Evolutionary conservation across 2,888 invertebrate genomes (phyloP), one percentile per base, ranked within the genome.

Genomic region (Xylota segnis): DNA sequence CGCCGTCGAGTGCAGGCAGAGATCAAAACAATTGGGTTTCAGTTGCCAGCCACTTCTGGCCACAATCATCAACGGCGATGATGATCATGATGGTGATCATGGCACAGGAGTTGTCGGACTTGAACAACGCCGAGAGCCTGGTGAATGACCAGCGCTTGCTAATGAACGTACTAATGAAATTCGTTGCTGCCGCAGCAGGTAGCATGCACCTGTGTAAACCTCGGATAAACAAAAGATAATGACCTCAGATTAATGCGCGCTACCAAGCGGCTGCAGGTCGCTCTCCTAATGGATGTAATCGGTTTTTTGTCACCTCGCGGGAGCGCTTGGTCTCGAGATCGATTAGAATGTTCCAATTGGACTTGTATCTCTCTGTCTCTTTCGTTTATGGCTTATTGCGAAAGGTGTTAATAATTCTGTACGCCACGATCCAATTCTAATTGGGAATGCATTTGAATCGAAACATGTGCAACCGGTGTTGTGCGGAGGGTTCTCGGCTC

Each of bases 201-300:
- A 40, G 18, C 23, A 4, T 58, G 70, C 77, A 78, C 78, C 78
- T 78, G 78, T 56, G 70, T 63, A 14, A 56, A 63, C 71, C 54
- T 27, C 14, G 29, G 32, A n/a, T 27, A 70, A 63, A 78, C 78
- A 78, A 63, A 78, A 71, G 70, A 78, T 77, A 78, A 78, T 78
- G 70, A 78, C 78, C 78, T 56, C 47, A 56, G 78, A 71, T 71
- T 71, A 63, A 63, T 78, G 32, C 4, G 37, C 29, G 12, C 0
- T 3, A n/a, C 9, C 4, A 18, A 10, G 1, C 9, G 9, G 18
- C n/a, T 18, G 5, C 7, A 34, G 34, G 34, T 37, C 32, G 45
- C 0, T n/a, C 12, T 29, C 29, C 23, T 16, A 27, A 43, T 34
- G 54, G 23, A 65, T 23, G 18, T 45, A 43, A 65, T 54, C 54